These are phyloP conservation scores for Eumaeus atala DNA, from an alignment of 1,140 invertebrate genomes.

Conservation along the genomic window DNA sequence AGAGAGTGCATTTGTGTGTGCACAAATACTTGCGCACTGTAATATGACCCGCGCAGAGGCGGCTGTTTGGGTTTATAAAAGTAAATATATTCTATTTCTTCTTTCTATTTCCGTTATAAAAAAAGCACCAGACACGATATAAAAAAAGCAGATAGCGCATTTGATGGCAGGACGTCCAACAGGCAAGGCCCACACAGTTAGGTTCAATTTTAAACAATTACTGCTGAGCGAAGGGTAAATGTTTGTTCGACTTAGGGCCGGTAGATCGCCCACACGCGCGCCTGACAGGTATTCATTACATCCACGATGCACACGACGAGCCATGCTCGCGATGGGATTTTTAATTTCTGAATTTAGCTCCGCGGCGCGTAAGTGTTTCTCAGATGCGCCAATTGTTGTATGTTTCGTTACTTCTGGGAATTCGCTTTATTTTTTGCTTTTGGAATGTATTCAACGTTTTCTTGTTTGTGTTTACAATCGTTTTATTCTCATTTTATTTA, in stretches of 20 bases:
- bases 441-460: neutral
- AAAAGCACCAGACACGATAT: too few relatives aligned
- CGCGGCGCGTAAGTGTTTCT: constrained; percentile 31
- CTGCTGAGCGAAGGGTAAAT: constrained; percentile 67
- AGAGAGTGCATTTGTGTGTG: too few relatives aligned
- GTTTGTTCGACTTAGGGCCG: constrained; percentile 65
- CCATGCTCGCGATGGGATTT: constrained; percentile 32
- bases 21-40: too few relatives aligned
- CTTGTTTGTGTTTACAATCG: too few relatives aligned
- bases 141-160: constrained; percentile 36
- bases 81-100: too few relatives aligned
- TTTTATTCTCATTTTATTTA: too few relatives aligned
- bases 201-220: constrained; percentile 72
- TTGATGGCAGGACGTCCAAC: constrained; percentile 37
- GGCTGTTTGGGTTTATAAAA: too few relatives aligned
- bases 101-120: too few relatives aligned
- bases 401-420: too few relatives aligned
- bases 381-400: constrained; percentile 21
- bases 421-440: constrained; percentile 25
- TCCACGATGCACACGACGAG: constrained; percentile 46
- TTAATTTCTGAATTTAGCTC: constrained; percentile 48
- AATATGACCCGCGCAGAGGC: too few relatives aligned
- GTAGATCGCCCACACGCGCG: constrained; percentile 63
- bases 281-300: constrained; percentile 68
- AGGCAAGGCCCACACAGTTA: constrained; percentile 66